Evolutionary conservation across 2,113 vertebrate genomes (phyloP).

Genomic region (Chloropsis cyanopogon): DNA sequence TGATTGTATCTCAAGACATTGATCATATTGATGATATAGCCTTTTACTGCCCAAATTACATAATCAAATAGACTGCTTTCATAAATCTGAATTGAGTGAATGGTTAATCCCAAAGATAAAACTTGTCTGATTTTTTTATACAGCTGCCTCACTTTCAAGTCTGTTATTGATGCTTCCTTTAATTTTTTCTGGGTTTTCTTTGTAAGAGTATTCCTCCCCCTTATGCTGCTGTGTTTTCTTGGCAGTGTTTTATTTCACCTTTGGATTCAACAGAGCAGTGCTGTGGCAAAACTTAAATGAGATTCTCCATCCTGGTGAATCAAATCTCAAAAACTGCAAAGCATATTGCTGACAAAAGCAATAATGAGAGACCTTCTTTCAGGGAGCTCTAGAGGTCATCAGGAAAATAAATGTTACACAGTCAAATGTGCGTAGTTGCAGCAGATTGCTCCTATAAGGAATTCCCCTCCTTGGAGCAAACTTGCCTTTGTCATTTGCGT

Average conservation of each 20-base stretch:
- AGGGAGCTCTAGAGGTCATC: not conserved
- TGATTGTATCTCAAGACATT: not conserved
- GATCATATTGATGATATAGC: not conserved
- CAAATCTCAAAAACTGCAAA: not conserved
- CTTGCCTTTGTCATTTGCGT: not conserved
- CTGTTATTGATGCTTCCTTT: not conserved
- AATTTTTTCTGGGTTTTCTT: not conserved
- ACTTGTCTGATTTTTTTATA: not conserved
- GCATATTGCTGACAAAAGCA: not conserved
- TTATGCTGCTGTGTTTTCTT: not conserved
- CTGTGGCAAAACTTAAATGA: not conserved
- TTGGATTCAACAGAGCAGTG: not conserved
- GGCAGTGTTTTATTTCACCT: not conserved
- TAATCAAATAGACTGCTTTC: not conserved
- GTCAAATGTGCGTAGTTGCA: not conserved
- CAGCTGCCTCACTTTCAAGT: not conserved
- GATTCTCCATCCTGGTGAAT: not conserved
- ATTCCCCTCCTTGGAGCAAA: not conserved
- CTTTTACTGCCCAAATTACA: not conserved
- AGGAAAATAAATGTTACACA: not conserved
- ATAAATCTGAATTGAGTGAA: not conserved
- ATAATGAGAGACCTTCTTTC: not conserved
- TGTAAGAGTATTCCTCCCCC: not conserved
- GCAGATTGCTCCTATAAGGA: not conserved
- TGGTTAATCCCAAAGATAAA: not conserved